These are phyloP conservation scores for Trialeurodes vaporariorum DNA, from an alignment of 1,140 invertebrate genomes.

Conservation along the genomic window DNA sequence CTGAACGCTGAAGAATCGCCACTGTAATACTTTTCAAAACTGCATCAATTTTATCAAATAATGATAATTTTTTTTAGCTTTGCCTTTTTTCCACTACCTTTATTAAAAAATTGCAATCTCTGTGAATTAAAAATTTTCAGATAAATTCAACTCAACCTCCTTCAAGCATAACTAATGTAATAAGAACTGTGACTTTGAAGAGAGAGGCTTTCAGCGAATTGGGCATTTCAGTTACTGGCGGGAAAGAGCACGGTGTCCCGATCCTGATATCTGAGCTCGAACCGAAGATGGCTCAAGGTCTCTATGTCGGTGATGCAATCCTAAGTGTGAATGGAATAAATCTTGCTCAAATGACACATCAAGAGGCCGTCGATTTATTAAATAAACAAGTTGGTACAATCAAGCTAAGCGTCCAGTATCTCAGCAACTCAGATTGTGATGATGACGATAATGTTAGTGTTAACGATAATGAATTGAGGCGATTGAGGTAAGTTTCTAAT, in stretches of 20 bases:
- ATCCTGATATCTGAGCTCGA: conserved; percentile 78
- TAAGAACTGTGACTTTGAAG: conserved; percentile 45
- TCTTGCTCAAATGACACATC: conserved; percentile 48
- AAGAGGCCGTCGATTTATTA: conserved; percentile 58
- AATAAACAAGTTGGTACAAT: conserved; percentile 56
- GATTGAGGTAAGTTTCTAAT: background rate
- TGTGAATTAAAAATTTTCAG: background rate
- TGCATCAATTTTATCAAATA: no score
- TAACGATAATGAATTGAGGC: background rate
- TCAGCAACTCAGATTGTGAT: background rate
- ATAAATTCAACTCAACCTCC: conserved; percentile 15
- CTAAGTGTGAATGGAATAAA: conserved; percentile 64
- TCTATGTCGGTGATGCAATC: conserved; percentile 75
- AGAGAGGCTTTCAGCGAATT: conserved; percentile 58
- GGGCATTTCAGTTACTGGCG: conserved; percentile 72
- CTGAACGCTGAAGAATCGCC: no score
- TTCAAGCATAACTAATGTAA: conserved; percentile 30
- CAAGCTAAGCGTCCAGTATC: conserved; percentile 43
- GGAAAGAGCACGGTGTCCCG: conserved; percentile 71
- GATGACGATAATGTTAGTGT: background rate
- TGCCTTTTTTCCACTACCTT: no score
- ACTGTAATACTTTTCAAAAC: no score
- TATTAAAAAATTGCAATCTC: no score
- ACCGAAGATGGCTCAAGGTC: conserved; percentile 55
- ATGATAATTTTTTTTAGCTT: no score